A percentile compares a stretch with the other conserved stretches of the same genome.
Evolutionary conservation across 2,888 invertebrate genomes (phyloP).

Genomic region (Himalopsyche tibetana): DNA sequence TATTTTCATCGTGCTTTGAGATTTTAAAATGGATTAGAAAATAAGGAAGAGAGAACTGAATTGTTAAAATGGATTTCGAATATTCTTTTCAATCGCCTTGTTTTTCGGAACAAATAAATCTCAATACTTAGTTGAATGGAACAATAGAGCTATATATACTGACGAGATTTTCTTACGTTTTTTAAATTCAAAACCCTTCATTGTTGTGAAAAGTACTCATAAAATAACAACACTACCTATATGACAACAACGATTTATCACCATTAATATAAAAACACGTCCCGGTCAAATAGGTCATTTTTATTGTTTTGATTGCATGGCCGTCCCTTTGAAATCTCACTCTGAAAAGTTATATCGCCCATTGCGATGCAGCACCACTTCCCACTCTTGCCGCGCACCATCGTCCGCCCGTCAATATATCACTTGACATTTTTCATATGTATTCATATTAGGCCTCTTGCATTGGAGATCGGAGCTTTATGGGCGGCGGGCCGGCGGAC

Average conservation of each 20-base stretch:
- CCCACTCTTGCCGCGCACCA: neutral
- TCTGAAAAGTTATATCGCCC: neutral
- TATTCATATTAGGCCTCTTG: constrained; percentile 51
- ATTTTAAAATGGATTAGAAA: constrained; percentile 7
- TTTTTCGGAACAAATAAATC: neutral
- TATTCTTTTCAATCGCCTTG: neutral
- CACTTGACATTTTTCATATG: constrained; percentile 57
- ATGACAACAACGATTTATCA: neutral
- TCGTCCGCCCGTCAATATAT: constrained; percentile 51
- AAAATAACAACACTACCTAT: neutral
- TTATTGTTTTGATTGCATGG: neutral
- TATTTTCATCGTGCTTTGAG: constrained; percentile 7
- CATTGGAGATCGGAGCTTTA: constrained; percentile 58
- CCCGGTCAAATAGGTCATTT: neutral
- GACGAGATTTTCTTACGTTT: too few relatives aligned
- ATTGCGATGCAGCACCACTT: neutral
- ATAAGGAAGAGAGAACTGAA: neutral
- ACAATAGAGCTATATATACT: too few relatives aligned
- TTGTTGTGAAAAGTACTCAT: too few relatives aligned
- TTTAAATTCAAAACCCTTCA: too few relatives aligned
- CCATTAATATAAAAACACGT: neutral
- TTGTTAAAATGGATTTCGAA: neutral
- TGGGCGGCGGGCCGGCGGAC: constrained; percentile 52
- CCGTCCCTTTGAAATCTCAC: neutral
- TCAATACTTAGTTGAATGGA: too few relatives aligned